These are phyloP conservation scores for Pseudochirops cupreus DNA, from an alignment of 2,797 vertebrate species.

Conservation along the genomic window DNA sequence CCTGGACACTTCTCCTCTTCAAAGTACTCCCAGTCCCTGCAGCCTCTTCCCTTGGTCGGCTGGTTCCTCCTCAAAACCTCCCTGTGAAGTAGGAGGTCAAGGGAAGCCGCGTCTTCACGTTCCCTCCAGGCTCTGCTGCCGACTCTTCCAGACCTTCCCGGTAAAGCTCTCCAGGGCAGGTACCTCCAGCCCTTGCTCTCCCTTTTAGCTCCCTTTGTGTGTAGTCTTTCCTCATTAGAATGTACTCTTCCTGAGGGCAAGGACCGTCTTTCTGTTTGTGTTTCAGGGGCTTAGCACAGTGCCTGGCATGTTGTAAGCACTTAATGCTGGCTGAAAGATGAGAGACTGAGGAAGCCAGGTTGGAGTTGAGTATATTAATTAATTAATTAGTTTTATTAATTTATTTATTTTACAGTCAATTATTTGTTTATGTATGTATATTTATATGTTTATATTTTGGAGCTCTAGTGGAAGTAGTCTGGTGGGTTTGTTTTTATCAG, in stretches of 20 bases:
- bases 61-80: not conserved
- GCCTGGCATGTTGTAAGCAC: not conserved
- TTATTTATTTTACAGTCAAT: no score
- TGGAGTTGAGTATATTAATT: no score
- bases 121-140: not conserved
- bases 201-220: not conserved
- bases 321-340: not conserved
- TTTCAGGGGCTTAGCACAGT: not conserved
- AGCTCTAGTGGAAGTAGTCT: no score
- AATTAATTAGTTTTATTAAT: no score
- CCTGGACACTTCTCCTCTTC: not conserved
- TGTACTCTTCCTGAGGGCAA: not conserved
- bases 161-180: not conserved
- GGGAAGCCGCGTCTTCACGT: not conserved
- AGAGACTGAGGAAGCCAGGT: no score
- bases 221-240: not conserved
- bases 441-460: no score
- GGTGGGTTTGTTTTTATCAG: no score
- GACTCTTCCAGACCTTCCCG: not conserved
- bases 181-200: not conserved
- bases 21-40: not conserved
- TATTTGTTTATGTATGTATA: no score
- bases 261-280: not conserved
- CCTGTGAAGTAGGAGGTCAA: not conserved
- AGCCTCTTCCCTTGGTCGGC: not conserved